Evolutionary conservation across 1,140 invertebrate species (phyloP).

Genomic region (Panagrolaimus sp.): DNA sequence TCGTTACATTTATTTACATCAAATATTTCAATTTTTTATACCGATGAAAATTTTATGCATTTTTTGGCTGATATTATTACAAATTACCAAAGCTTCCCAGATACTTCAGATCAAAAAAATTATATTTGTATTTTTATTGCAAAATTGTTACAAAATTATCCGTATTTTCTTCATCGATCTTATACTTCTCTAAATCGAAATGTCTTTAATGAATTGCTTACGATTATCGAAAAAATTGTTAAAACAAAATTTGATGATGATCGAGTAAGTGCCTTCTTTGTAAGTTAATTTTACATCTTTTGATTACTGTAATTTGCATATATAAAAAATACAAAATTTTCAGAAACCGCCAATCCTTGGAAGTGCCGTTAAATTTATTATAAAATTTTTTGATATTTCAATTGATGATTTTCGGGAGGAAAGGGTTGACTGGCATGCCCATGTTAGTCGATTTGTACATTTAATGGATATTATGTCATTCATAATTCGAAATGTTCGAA

Average conservation of each 20-base stretch:
- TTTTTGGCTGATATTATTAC: background rate
- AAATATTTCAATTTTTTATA: background rate
- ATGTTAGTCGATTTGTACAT: background rate
- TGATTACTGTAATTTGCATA: too few relatives aligned
- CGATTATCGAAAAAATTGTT: background rate
- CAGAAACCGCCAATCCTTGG: background rate
- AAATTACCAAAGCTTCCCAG: background rate
- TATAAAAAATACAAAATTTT: too few relatives aligned
- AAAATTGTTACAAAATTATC: background rate
- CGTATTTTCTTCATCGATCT: background rate
- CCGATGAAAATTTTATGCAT: background rate
- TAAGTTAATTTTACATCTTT: too few relatives aligned
- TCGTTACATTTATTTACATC: background rate
- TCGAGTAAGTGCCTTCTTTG: too few relatives aligned
- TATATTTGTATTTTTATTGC: background rate
- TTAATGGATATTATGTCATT: constrained; percentile 12
- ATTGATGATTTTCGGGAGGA: background rate
- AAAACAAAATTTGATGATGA: too few relatives aligned
- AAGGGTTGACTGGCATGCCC: background rate
- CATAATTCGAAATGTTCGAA: background rate
- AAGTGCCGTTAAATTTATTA: background rate
- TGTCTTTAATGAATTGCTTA: background rate
- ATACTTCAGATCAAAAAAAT: background rate
- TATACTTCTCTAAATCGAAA: background rate
- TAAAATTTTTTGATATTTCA: constrained; percentile 4